Evolutionary conservation across 1,140 invertebrate genomes (phyloP).

Genomic region (Diuraphis noxia): DNA sequence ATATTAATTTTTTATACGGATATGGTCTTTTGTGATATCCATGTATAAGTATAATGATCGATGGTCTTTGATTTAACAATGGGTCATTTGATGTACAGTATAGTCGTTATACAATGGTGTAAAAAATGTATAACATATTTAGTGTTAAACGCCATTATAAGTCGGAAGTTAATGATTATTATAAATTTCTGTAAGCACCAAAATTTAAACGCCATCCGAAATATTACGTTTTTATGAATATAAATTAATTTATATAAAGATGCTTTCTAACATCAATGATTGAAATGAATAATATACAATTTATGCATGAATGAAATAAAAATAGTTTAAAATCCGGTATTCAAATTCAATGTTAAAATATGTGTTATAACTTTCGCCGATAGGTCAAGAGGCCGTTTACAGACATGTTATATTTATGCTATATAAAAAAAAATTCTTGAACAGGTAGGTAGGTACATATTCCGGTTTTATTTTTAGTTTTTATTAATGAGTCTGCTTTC

Average conservation of each 20-base stretch:
- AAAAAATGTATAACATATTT: background rate
- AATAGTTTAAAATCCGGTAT: slow-evolving; percentile 8
- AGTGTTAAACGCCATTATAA: background rate
- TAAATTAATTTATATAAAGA: background rate
- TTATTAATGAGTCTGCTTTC: background rate
- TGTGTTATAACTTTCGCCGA: slow-evolving; percentile 33
- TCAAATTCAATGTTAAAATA: slow-evolving; percentile 4
- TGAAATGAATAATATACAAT: background rate
- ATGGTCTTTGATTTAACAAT: background rate
- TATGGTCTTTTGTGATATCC: too few species aligned
- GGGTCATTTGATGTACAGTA: too few species aligned
- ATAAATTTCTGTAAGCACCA: background rate
- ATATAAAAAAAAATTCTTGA: background rate
- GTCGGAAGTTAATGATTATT: background rate
- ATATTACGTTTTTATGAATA: background rate
- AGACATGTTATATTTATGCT: background rate
- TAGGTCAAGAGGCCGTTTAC: slow-evolving; percentile 6
- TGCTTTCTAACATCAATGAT: background rate
- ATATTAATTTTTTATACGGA: too few species aligned
- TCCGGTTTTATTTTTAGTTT: slow-evolving; percentile 3
- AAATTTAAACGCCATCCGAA: background rate
- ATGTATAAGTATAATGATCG: too few species aligned
- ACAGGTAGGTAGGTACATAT: background rate
- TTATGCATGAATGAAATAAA: background rate
- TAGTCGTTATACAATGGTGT: background rate